Base-by-base conservation (phyloP, 2,888 invertebrate genomes). In the Ctenicera cuprea region DNA sequence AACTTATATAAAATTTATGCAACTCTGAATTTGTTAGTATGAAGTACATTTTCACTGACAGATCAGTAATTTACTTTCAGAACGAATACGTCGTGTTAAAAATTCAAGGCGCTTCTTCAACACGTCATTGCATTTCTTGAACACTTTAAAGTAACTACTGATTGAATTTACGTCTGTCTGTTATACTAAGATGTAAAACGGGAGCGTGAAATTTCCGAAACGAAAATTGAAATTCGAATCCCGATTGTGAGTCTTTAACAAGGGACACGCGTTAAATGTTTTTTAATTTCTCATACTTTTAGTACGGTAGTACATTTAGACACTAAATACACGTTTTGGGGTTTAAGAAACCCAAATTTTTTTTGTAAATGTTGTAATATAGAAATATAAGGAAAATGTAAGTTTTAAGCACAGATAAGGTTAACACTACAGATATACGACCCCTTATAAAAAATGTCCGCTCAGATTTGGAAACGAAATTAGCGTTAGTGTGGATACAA, bases 101-200 rank as follows among this genome's bases (percentile, higher is more conserved):
- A 62, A 62, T 62, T 62, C 62, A 62, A n/a, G 62, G 30, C 62
- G 43, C 7, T 59, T 41, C 45, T 14, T 45, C 62, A 45, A 20
- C 62, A 43, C 26, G 45, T 14, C 22, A 18, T 30, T 45, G 45
- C 62, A 62, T 62, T 59, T 26, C 43, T 45, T 38, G 16, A 1
- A 62, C 43, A 18, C 45, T 41, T 62, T 45, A 45, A 22, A 52
- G 62, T 8, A 37, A 59, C 59, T 59, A 14, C 59, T 41, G 62
- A 62, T 62, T 45, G 43, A 14, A 43, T 62, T 45, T 41, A 45
- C 8, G 59, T n/a, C 30, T 59, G 54, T 54, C 33, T 54, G 54
- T 26, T 30, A 30, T 30, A 48, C 14, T 20, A 48, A 48, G 48
- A 30, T 30, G 3, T 7, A 18, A 18, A 8, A 22, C 54, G 54